Base-by-base conservation (phyloP, 2,113 vertebrate species). In the Himantopus leucocephalus region DNA sequence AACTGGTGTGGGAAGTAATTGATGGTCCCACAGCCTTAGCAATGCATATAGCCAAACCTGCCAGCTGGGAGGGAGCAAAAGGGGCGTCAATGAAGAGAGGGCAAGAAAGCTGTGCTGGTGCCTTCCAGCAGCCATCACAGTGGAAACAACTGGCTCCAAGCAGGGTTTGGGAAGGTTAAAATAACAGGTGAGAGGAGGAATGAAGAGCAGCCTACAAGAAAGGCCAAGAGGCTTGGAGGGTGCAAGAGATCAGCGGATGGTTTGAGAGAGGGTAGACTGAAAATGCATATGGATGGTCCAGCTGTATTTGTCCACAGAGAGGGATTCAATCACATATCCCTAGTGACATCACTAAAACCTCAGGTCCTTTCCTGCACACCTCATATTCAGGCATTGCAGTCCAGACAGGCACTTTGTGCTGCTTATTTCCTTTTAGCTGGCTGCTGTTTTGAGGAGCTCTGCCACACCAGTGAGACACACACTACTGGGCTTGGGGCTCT, bases 291-390 rank as follows among this genome's bases (percentile, higher is more conserved):
- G 24, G 35, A 9, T 41, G 7, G 35, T 52, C 35, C 58, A 70
- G 60, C 39, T 84, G 17, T 68, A 20, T 76, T 79, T 71, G 47
- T 68, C 43, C 64, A 72, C n/a, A 79, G 58, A 41, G 26, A 74
- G 27, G 32, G 21, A 29, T 80, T 82, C 26, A 59, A 29, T 70
- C 75, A 62, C 29, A 14, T 27, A 55, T 53, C 32, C 35, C 59
- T n/a, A 53, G 48, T 53, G 81, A 58, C 22, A 10, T 66, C 62
- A 37, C 22, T 62, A 29, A 90, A 94, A 66, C 14, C 1, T 2
- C 0, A 0, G 8, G 16, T 48, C 27, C 29, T 83, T 64, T 75
- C 39, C 53, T n/a, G 37, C 27, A 23, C 24, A 21, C n/a, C 22
- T 64, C 0, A 0, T 79, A 86, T 96, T 76, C 67, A 85, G 62